Evolutionary conservation across 2,888 invertebrate genomes (phyloP), one percentile per base, ranked within the genome.

Genomic region (Buathra laborator): DNA sequence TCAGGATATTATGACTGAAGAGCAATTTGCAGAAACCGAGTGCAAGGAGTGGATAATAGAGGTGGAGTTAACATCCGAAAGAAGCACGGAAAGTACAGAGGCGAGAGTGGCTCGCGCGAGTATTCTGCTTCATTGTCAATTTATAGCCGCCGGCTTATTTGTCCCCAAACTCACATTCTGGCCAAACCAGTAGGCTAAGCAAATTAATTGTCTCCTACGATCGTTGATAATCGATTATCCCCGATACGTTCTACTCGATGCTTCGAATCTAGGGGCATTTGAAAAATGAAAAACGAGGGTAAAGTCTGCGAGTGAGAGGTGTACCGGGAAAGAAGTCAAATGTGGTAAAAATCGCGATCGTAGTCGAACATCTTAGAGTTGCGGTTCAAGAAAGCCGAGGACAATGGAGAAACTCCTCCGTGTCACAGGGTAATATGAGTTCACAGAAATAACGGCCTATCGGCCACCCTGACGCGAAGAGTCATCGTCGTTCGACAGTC

Each of bases 341-440:
- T 74, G 82, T 43, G 37, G 64, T 59, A 78, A 37, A 51, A 64
- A 37, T 37, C 37, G 62, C 75, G 68, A 16, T 7, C 46, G 29
- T 70, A 24, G 14, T 48, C 68, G 59, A 81, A 79, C 86, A 89
- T 92, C 92, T 93, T 91, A 88, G 88, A 86, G 76, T 81, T 81
- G 88, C 81, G 86, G 80, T 78, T 87, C 89, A 93, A 93, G 93
- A 93, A 93, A 93, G 91, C 90, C 89, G 93, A 93, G 92, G 93
- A 93, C 93, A 93, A 93, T 93, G 90, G 91, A 93, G 92, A 89
- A 91, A 90, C 93, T 93, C 92, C 93, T 93, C 93, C 92, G 91
- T 89, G 90, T 93, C 91, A 92, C 93, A 93, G 93, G 93, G 89
- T 91, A 92, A 93, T 93, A 93, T 93, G 92, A 93, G 87, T 71